Percentiles rank a stretch among this genome's conserved stretches.
phyloP scores from a whole-genome alignment of 1,140 invertebrate species.

The Caenorhabditis briggsae region DNA sequence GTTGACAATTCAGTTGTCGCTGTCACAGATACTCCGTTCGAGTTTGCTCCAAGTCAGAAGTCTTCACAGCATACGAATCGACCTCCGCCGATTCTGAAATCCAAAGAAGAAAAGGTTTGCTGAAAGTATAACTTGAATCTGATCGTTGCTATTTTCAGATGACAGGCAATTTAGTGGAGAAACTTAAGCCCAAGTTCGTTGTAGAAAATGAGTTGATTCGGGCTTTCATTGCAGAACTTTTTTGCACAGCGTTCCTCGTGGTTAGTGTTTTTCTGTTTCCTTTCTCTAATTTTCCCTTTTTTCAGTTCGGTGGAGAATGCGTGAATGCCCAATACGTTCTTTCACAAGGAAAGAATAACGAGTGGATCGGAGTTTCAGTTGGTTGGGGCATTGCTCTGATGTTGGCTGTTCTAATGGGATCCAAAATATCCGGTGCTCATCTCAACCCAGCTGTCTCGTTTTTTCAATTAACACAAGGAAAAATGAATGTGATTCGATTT shows the following conservation, averaged over 20 bases:
- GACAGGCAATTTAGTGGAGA: constrained; percentile 56
- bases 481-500: constrained; percentile 79
- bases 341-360: constrained; percentile 63
- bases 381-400: constrained; percentile 73
- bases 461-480: constrained; percentile 79
- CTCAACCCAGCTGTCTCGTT: constrained; percentile 81
- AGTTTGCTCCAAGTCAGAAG: constrained; percentile 49
- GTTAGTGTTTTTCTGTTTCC: constrained; percentile 18
- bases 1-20: constrained; percentile 36
- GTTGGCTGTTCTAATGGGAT: constrained; percentile 68
- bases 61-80: constrained; percentile 32
- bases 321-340: constrained; percentile 69
- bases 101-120: not conserved
- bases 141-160: not conserved
- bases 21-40: constrained; percentile 19
- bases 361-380: constrained; percentile 65
- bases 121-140: not conserved
- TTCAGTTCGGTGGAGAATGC: constrained; percentile 66
- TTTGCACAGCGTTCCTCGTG: constrained; percentile 66
- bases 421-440: constrained; percentile 79
- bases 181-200: constrained; percentile 56
- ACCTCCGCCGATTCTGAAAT: constrained; percentile 3
- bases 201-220: constrained; percentile 63
- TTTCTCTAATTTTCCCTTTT: not conserved
- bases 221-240: constrained; percentile 61